Conservation (phyloP, 2,113 vertebrate species). For the Nothobranchius kuhntae region DNA sequence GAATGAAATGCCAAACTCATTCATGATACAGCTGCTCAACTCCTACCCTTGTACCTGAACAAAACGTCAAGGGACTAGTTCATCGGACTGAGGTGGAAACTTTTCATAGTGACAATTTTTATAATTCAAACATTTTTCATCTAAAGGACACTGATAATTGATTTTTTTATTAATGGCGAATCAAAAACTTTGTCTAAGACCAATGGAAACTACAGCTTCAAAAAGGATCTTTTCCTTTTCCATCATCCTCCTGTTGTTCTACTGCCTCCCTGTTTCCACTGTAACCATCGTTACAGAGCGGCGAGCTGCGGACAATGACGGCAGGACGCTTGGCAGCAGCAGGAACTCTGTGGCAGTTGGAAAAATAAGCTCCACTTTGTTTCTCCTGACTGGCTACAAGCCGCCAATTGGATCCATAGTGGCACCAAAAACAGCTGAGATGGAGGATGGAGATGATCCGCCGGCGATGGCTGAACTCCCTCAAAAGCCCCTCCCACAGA, state of each 20-base stretch:
- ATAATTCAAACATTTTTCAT: conserved; percentile 10
- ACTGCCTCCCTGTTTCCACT: conserved; percentile 63
- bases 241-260: conserved; percentile 54
- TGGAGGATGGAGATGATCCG: conserved; percentile 49
- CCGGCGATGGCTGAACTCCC: conserved; percentile 64
- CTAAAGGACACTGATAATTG: conserved; percentile 15
- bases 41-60: conserved; percentile 10
- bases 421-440: conserved; percentile 62
- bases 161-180: conserved; percentile 8
- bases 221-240: conserved; percentile 50
- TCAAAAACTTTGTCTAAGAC: conserved; percentile 36
- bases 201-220: conserved; percentile 33
- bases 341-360: conserved; percentile 8
- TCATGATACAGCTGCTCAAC: conserved; percentile 2
- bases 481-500: conserved; percentile 78
- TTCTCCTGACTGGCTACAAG: conserved; percentile 71
- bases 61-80: neutral
- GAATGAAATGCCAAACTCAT: conserved; percentile 42
- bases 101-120: conserved; percentile 42
- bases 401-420: conserved; percentile 41
- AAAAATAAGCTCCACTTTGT: conserved; percentile 59
- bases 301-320: neutral
- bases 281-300: conserved; percentile 54
- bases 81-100: conserved; percentile 7
- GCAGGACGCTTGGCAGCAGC: conserved; percentile 17